Evolutionary conservation across 2,888 invertebrate species (phyloP).

Genomic region (Protonemura montana): DNA sequence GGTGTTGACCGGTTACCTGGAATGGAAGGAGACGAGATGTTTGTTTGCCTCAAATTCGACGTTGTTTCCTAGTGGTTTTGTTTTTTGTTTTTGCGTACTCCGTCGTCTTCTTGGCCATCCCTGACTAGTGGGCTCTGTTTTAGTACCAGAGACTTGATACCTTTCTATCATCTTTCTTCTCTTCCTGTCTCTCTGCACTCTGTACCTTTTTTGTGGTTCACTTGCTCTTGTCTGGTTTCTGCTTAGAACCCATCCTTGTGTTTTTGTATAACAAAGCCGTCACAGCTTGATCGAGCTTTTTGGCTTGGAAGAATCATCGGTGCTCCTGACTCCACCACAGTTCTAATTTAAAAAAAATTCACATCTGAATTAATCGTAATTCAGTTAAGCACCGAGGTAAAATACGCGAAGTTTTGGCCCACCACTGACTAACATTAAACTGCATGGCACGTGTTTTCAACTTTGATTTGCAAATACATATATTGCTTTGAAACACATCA

Average conservation of each 20-base stretch:
- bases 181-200: background rate
- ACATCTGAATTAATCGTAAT: background rate
- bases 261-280: background rate
- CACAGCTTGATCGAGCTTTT: background rate
- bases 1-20: background rate
- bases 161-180: background rate
- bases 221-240: background rate
- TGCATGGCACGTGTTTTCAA: background rate
- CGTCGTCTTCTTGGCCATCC: background rate
- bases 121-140: background rate
- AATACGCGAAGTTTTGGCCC: background rate
- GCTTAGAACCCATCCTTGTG: background rate
- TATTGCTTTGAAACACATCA: background rate
- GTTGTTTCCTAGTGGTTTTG: background rate
- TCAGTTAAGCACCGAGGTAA: background rate
- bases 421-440: constrained; percentile 7
- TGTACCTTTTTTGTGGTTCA: background rate
- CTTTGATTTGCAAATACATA: background rate
- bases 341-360: background rate
- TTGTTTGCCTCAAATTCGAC: background rate
- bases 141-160: background rate
- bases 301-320: background rate
- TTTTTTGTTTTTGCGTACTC: background rate
- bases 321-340: constrained; percentile 12
- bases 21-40: background rate